A percentile compares a stretch with the other conserved stretches of the same genome.
Evolutionary conservation across 2,888 invertebrate species (phyloP).

Genomic region (Drosophila limbata): DNA sequence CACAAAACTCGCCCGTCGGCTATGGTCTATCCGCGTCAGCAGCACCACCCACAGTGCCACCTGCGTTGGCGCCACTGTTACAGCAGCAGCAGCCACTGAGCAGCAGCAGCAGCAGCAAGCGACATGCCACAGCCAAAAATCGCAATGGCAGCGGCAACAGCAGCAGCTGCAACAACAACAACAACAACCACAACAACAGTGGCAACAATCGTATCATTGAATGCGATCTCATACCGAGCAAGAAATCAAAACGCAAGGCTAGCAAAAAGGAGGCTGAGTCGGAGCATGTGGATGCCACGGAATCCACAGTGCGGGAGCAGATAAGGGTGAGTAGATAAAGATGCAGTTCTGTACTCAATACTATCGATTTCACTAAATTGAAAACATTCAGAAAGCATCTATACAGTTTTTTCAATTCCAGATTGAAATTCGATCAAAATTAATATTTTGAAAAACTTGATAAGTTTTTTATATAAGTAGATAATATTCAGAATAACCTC

Average conservation of each 20-base stretch:
- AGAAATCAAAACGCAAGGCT: slow-evolving; percentile 79
- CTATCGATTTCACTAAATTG: not conserved
- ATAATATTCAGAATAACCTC: too few species aligned
- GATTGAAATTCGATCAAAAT: too few species aligned
- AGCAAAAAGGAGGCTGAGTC: slow-evolving; percentile 44
- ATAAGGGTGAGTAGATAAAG: slow-evolving; percentile 69
- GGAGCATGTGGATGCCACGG: slow-evolving; percentile 52
- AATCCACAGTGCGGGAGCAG: slow-evolving; percentile 75
- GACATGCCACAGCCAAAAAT: slow-evolving; percentile 43
- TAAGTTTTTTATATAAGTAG: too few species aligned
- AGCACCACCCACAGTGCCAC: slow-evolving; percentile 45
- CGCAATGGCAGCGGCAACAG: slow-evolving; percentile 28
- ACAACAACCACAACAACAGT: slow-evolving; percentile 23
- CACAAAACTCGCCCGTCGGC: slow-evolving; percentile 78
- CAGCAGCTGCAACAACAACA: slow-evolving; percentile 10
- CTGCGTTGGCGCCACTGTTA: slow-evolving; percentile 57
- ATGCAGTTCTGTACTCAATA: not conserved
- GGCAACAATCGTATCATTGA: slow-evolving; percentile 81
- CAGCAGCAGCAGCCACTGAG: slow-evolving; percentile 42
- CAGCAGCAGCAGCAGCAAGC: slow-evolving; percentile 40
- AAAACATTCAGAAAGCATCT: not conserved
- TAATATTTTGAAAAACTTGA: too few species aligned
- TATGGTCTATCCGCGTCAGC: slow-evolving; percentile 52
- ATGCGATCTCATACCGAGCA: slow-evolving; percentile 83
- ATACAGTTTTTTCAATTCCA: too few species aligned